Base-by-base conservation (phyloP, 2,888 invertebrate genomes). In the Didymodactylos carnosus region DNA sequence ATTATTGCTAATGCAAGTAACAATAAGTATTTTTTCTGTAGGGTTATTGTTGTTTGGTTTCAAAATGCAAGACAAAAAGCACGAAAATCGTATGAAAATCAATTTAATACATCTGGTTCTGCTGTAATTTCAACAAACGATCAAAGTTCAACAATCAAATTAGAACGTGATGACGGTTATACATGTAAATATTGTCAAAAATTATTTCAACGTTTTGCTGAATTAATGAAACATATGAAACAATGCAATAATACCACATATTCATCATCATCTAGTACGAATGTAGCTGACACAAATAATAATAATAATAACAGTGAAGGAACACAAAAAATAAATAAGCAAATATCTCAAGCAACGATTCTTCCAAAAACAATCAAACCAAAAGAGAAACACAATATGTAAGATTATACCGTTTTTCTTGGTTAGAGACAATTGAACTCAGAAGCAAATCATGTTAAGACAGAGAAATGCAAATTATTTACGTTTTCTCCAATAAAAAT, bases 81-180 rank as follows among this genome's bases (percentile, higher is more conserved):
- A 14, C 77, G 75, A 35, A 75, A 73, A 71, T 71, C 41, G 1
- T 43, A 27, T 29, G 41, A 27, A 35, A 46, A 71, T 35, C 35
- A 23, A 69, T 39, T 39, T 39, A 23, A 13, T 16, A 69, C 16
- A 35, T 39, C 11, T 8, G 11, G 2, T n/a, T n/a, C n/a, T n/a
- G n/a, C 98, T 77, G 98, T 98, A 25, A 98, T 98, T 79, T 97
- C 98, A 7, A 98, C 98, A n/a, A 98, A 98, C 98, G 98, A 98
- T 86, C 91, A 98, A 86, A 98, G 98, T 82, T 97, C 97, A 19
- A 87, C 97, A 13, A n/a, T 39, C 14, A n/a, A 62, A 72, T 27
- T 35, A 72, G 46, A 49, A 8, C 27, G 35, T 35, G 53, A 62
- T 35, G 53, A 62, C 7, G 53, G 53, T 19, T 98, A 98, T 82